These are phyloP conservation scores for Panorpa germanica DNA, from an alignment of 2,888 invertebrate species.

Conservation along the genomic window DNA sequence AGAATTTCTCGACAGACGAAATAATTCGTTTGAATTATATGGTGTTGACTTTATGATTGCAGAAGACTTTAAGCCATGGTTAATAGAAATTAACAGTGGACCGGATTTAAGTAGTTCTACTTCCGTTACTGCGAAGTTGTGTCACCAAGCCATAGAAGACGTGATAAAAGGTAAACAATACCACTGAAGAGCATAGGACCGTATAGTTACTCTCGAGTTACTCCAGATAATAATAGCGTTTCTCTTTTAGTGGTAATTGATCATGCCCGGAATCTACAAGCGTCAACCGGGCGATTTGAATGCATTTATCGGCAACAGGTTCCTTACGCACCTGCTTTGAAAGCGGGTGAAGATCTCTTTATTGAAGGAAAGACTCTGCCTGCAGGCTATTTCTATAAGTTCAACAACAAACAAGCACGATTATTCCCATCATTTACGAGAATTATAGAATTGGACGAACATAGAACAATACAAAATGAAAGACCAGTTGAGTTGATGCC, in stretches of 20 bases:
- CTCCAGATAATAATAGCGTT: constrained; percentile 4
- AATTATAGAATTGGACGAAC: no score
- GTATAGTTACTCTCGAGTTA: constrained; percentile 1
- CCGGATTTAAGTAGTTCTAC: constrained; percentile 72
- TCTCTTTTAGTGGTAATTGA: constrained; percentile 32
- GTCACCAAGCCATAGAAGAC: constrained; percentile 64
- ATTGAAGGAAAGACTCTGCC: no score
- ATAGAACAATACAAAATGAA: no score
- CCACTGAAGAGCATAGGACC: constrained; percentile 12
- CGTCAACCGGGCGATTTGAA: constrained; percentile 38
- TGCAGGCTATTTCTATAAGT: no score
- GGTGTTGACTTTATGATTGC: constrained; percentile 87
- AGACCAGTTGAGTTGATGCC: no score
- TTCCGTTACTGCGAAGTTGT: constrained; percentile 63
- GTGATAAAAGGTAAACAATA: constrained; percentile 57
- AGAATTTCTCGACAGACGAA: constrained; percentile 43
- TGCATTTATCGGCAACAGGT: no score
- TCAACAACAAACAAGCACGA: no score
- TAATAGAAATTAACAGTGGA: constrained; percentile 84
- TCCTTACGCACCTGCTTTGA: no score
- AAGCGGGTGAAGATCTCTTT: no score
- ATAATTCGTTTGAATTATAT: constrained; percentile 72
- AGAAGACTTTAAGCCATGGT: constrained; percentile 67
- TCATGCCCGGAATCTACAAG: constrained; percentile 21
- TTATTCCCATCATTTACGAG: no score